Conservation (phyloP, 2,113 vertebrate species). For the Budorcas taxicolor region DNA sequence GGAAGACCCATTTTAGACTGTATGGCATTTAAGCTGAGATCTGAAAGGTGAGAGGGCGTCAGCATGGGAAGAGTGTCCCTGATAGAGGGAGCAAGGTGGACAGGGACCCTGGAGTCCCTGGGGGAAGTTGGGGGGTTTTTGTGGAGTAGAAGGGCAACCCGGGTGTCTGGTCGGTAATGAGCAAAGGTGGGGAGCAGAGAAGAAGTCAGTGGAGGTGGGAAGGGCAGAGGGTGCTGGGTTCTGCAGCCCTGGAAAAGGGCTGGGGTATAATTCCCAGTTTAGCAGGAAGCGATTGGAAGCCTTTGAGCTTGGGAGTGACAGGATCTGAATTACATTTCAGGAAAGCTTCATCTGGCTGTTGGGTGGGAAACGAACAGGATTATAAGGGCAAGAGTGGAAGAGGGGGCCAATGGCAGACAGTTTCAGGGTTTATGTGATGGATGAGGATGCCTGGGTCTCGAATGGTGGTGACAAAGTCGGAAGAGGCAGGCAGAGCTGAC, state of each 20-base stretch:
- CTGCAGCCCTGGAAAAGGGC: not conserved
- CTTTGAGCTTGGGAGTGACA: not conserved
- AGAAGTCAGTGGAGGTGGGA: too few relatives aligned
- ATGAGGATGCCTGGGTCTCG: not conserved
- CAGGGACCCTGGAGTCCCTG: not conserved
- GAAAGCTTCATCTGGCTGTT: not conserved
- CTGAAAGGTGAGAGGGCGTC: accelerated
- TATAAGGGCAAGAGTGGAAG: not conserved
- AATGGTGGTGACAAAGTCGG: not conserved
- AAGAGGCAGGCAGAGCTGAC: not conserved
- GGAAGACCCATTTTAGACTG: not conserved
- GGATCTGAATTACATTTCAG: not conserved
- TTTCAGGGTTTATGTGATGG: not conserved
- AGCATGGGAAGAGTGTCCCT: not conserved
- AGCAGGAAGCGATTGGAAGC: not conserved
- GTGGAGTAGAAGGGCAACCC: not conserved
- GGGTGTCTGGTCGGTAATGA: not conserved
- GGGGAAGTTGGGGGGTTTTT: too few relatives aligned
- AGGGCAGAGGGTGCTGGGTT: not conserved
- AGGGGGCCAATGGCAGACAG: not conserved
- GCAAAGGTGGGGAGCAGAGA: not conserved
- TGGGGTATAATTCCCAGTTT: not conserved
- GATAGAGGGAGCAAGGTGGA: not conserved
- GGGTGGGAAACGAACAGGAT: not conserved
- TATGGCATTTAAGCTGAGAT: not conserved